Evolutionary conservation across 1,140 invertebrate genomes (phyloP).

Genomic region (Galleria mellonella): DNA sequence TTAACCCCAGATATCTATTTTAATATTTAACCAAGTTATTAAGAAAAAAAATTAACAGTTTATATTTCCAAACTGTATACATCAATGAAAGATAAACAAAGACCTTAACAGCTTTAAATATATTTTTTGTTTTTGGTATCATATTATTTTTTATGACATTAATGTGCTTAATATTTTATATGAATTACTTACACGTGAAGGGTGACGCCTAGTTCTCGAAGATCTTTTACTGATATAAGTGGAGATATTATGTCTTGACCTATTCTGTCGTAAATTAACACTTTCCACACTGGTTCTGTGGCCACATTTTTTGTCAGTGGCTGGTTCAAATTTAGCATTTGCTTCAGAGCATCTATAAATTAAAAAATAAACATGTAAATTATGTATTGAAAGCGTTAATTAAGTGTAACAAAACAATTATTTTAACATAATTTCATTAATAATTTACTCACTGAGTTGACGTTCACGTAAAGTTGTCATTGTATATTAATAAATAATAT

Average conservation of each 20-base stretch:
- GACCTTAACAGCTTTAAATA: too few relatives aligned
- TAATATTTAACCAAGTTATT: too few relatives aligned
- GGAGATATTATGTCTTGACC: conserved; percentile 99
- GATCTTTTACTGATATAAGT: conserved; percentile 95
- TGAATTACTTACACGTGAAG: conserved; percentile 89
- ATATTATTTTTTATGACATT: too few relatives aligned
- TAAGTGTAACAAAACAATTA: too few relatives aligned
- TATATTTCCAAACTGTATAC: too few relatives aligned
- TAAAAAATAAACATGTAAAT: conserved; percentile 19
- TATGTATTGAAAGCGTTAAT: conserved; percentile 2
- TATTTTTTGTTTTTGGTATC: too few relatives aligned
- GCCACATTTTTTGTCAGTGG: conserved; percentile 82
- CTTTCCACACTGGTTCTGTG: conserved; percentile 94
- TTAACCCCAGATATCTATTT: too few relatives aligned
- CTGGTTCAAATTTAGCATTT: conserved; percentile 96
- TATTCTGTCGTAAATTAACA: conserved; percentile 95
- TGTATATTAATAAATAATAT: conserved; percentile 16
- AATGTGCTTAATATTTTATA: too few relatives aligned
- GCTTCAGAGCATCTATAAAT: conserved; percentile 86
- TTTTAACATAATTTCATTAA: too few relatives aligned
- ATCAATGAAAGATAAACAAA: too few relatives aligned
- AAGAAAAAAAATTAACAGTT: too few relatives aligned
- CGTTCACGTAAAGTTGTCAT: conserved; percentile 83
- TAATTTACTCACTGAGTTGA: conserved; percentile 79
- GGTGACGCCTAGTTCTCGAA: conserved; percentile 96